Evolutionary conservation across 2,113 vertebrate species (phyloP).

Genomic region (Polyodon spathula): DNA sequence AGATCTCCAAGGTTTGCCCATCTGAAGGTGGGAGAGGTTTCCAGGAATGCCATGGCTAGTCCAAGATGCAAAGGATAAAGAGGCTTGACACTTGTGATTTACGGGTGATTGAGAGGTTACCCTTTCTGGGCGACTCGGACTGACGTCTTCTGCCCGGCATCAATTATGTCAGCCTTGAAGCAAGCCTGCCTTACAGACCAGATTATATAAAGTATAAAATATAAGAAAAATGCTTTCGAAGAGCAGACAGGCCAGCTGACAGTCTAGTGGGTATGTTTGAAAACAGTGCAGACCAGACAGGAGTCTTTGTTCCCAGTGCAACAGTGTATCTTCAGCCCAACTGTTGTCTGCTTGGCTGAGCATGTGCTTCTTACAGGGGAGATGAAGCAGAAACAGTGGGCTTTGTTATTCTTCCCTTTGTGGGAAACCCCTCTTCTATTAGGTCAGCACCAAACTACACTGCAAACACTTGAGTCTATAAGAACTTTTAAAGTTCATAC

Average conservation of each 20-base stretch:
- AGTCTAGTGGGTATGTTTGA: conserved; percentile 79
- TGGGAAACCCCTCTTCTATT: conserved; percentile 48
- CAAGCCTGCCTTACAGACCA: conserved; percentile 64
- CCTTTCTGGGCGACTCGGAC: conserved; percentile 48
- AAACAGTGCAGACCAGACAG: conserved; percentile 69
- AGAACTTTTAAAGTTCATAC: too few species aligned
- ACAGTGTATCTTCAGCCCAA: conserved; percentile 72
- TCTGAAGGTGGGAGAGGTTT: conserved; percentile 7
- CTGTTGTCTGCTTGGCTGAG: conserved; percentile 72
- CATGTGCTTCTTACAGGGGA: conserved; percentile 88
- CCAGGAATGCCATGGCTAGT: conserved; percentile 7
- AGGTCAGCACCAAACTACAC: conserved; percentile 44
- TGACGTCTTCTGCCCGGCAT: conserved; percentile 33
- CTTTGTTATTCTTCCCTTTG: conserved; percentile 76
- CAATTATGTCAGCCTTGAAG: conserved; percentile 68
- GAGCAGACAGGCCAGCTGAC: conserved; percentile 65
- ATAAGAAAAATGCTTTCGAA: conserved; percentile 77
- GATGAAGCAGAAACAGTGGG: conserved; percentile 77
- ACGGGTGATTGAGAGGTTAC: conserved; percentile 62
- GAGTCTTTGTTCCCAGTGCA: conserved; percentile 66
- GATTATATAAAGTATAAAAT: conserved; percentile 97
- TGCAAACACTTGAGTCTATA: neutral
- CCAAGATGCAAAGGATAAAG: conserved; percentile 19
- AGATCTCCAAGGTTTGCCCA: conserved; percentile 10
- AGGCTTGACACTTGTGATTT: conserved; percentile 41